A percentile compares a stretch with the other conserved stretches of the same genome.
phyloP scores from a whole-genome alignment of 2,888 invertebrate species.

The Tetranychus piercei region DNA sequence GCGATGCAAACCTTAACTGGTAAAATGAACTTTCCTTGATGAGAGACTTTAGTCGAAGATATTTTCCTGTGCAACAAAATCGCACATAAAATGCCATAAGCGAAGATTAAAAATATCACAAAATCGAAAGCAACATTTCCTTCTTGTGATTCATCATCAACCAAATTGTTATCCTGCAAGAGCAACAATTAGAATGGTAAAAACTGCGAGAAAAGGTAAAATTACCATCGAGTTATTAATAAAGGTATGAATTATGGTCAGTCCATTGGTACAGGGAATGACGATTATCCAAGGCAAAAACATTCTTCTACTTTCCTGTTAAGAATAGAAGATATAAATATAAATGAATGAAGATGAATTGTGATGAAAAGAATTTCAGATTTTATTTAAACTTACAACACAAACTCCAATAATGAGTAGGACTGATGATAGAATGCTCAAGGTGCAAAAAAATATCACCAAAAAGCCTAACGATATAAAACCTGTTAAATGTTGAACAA shows the following conservation, averaged over 20 bases:
- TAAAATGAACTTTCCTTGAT: not conserved
- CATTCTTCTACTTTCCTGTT: not conserved
- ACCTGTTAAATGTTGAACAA: not conserved
- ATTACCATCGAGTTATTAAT: not conserved
- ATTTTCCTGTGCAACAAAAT: not conserved
- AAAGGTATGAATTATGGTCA: not conserved
- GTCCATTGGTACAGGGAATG: not conserved
- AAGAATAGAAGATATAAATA: not conserved
- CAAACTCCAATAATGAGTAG: not conserved
- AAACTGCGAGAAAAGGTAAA: no score
- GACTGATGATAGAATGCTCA: not conserved
- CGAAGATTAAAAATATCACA: not conserved
- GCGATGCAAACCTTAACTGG: not conserved
- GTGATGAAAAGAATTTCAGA: no score
- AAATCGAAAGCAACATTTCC: not conserved
- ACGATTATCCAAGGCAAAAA: not conserved
- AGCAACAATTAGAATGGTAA: not conserved
- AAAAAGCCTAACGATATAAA: not conserved
- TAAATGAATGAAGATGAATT: not conserved
- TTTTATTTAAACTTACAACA: not conserved
- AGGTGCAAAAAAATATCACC: not conserved
- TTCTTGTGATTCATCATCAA: not conserved
- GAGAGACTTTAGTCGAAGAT: not conserved
- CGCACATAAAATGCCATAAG: not conserved
- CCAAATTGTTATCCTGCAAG: not conserved